These are phyloP conservation scores for Coleophora deauratella DNA, from an alignment of 2,888 invertebrate species.

Conservation along the genomic window DNA sequence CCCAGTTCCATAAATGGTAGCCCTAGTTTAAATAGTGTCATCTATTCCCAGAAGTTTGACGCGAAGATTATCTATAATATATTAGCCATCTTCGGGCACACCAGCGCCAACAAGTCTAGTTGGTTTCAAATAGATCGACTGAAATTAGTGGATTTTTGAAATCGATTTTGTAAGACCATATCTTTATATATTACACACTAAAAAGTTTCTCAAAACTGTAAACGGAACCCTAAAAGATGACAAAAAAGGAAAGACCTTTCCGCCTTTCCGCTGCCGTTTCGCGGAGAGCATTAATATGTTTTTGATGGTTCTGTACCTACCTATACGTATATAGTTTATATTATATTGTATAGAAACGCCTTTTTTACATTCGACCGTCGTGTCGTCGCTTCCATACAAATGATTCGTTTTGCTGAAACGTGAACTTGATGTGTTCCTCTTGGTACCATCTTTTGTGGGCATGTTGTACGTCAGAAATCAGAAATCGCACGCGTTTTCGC, in stretches of 20 bases:
- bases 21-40: no score
- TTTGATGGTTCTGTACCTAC: constrained; percentile 41
- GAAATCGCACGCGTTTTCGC: no score
- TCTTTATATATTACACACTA: no score
- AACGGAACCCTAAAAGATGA: constrained; percentile 23
- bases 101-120: no score
- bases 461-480: constrained; percentile 6
- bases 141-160: no score
- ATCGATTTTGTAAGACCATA: no score
- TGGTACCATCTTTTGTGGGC: constrained; percentile 10
- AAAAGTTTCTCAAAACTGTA: background rate
- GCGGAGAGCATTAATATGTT: constrained; percentile 47
- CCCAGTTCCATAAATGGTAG: no score
- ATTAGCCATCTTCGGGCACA: no score
- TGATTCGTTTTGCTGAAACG: constrained; percentile 33
- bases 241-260: constrained; percentile 33
- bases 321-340: background rate
- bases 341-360: constrained; percentile 28
- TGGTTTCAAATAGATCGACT: no score
- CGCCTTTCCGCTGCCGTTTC: constrained; percentile 32
- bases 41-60: no score
- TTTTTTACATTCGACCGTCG: constrained; percentile 26
- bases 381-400: constrained; percentile 19
- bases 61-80: no score
- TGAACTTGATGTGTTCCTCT: constrained; percentile 23